Percentiles rank a stretch among this genome's conserved stretches.
Conservation (phyloP, 1,140 invertebrate species). For the Octopus bimaculoides region DNA sequence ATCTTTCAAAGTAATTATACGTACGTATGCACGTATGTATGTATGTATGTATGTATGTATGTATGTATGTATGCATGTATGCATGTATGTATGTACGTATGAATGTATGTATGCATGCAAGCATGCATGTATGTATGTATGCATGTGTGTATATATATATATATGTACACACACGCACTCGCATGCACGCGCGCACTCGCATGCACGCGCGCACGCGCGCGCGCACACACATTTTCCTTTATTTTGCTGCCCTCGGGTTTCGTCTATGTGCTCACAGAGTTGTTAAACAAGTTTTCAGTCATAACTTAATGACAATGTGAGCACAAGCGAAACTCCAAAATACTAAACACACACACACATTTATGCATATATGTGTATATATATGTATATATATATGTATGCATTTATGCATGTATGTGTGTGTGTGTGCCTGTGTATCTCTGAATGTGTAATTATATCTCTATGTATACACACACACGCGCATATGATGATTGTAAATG, state of each 20-base stretch:
- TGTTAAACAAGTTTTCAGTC: too few species aligned
- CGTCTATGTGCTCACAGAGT: too few species aligned
- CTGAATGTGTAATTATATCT: background rate
- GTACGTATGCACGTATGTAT: too few species aligned
- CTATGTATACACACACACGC: too few species aligned
- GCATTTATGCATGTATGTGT: background rate
- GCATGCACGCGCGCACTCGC: background rate
- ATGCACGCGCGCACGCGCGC: background rate
- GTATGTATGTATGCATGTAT: background rate
- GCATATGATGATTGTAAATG: too few species aligned
- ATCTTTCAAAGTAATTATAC: too few species aligned
- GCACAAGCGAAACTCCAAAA: too few species aligned
- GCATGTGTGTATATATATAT: background rate
- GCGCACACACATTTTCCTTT: background rate
- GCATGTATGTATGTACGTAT: background rate
- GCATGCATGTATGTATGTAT: background rate
- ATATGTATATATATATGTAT: background rate
- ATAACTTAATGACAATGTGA: too few species aligned
- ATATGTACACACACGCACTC: background rate
- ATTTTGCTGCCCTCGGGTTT: too few species aligned
- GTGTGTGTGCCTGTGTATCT: background rate
- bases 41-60: background rate
- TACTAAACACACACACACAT: background rate
- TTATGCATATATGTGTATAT: background rate
- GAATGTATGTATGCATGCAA: background rate